Evolutionary conservation across 1,140 invertebrate genomes (phyloP).

Genomic region (Drosophila tristis): DNA sequence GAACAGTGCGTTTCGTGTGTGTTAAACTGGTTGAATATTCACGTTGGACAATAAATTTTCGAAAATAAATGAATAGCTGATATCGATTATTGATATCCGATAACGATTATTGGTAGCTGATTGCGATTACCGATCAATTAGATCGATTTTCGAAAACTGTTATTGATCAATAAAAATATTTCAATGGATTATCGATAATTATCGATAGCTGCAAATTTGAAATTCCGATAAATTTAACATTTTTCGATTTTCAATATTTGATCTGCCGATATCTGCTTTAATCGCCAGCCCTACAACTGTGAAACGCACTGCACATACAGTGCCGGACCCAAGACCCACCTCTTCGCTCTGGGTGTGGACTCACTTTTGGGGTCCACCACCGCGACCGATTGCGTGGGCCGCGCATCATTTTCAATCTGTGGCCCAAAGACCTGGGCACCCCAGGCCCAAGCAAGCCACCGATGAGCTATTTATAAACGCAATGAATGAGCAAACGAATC

Average conservation of each 20-base stretch:
- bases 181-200: background rate
- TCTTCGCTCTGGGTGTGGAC: conserved; percentile 37
- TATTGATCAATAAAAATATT: no score
- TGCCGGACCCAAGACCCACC: background rate
- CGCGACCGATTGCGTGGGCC: conserved; percentile 56
- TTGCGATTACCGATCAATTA: no score
- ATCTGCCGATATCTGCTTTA: background rate
- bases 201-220: no score
- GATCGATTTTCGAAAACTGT: no score
- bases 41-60: no score
- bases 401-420: conserved; percentile 68
- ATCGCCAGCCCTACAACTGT: background rate
- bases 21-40: no score
- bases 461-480: conserved; percentile 73
- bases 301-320: conserved; percentile 24
- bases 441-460: background rate
- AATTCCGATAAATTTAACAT: background rate
- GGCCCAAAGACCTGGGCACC: conserved; percentile 15
- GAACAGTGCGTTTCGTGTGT: conserved; percentile 8
- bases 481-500: conserved; percentile 52
- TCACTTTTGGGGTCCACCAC: conserved; percentile 28
- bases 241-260: background rate
- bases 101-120: no score
- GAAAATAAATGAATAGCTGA: no score
- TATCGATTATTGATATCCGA: no score